Conservation (phyloP, 1,140 invertebrate species). For the Whitmania pigra region DNA sequence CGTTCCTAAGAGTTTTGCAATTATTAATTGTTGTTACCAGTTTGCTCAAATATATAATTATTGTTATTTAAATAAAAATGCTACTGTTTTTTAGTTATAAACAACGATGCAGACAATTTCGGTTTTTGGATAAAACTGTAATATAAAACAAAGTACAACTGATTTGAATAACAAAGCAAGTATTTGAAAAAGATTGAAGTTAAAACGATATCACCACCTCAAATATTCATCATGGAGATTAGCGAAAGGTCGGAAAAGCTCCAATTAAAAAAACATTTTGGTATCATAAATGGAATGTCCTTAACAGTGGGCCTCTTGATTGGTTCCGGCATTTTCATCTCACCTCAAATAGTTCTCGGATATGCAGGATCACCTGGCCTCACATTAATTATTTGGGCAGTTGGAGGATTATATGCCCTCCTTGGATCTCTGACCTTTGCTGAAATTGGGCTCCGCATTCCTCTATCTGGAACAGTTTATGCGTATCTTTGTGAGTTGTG, state of each 20-base stretch:
- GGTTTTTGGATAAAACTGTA: no score
- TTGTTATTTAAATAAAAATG: no score
- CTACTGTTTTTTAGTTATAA: no score
- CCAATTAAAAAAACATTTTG: conserved; percentile 21
- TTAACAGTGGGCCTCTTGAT: conserved; percentile 27
- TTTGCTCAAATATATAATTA: no score
- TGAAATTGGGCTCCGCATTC: conserved; percentile 26
- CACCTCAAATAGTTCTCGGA: conserved; percentile 68
- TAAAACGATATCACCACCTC: no score
- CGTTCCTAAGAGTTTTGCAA: no score
- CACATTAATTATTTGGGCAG: conserved; percentile 62
- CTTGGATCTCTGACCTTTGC: conserved; percentile 37
- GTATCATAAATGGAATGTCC: conserved; percentile 21
- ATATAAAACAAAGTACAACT: no score
- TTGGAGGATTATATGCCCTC: conserved; percentile 62
- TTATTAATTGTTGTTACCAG: no score
- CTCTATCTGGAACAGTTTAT: conserved; percentile 26
- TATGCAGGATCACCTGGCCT: conserved; percentile 64
- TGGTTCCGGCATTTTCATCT: conserved; percentile 75
- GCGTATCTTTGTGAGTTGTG: conserved; percentile 22
- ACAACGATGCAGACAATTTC: no score
- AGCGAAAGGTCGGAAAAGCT: background rate
- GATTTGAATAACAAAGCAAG: no score
- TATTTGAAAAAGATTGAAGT: no score
- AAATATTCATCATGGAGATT: background rate